Percentiles rank a stretch among this genome's conserved stretches.
phyloP scores from a whole-genome alignment of 2,888 invertebrate genomes.

The Reticulitermes lucifugus region DNA sequence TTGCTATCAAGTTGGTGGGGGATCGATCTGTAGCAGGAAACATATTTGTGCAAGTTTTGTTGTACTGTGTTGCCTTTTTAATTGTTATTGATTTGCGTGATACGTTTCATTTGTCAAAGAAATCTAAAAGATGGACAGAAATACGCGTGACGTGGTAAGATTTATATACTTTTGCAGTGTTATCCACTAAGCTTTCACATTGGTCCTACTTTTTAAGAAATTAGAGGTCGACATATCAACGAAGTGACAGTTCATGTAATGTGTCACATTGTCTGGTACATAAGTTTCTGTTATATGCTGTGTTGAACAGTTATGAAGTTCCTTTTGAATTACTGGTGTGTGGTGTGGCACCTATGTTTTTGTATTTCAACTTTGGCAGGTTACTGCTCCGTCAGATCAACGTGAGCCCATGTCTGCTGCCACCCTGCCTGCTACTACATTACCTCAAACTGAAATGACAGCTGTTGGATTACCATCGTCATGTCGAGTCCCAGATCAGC shows the following conservation, averaged over 20 bases:
- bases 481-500: conserved; percentile 3
- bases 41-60: neutral
- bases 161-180: neutral
- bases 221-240: neutral
- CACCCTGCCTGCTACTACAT: conserved; percentile 38
- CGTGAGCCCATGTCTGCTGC: conserved; percentile 25
- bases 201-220: neutral
- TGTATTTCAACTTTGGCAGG: neutral
- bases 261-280: neutral
- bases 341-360: neutral
- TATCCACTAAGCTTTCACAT: neutral
- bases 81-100: neutral
- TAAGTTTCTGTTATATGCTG: neutral
- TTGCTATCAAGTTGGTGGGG: neutral
- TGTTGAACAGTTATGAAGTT: neutral
- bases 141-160: conserved; percentile 11
- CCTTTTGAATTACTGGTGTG: neutral
- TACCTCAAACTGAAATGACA: conserved; percentile 39
- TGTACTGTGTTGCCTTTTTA: neutral
- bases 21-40: neutral
- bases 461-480: conserved; percentile 18
- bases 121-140: neutral
- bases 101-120: neutral
- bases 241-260: neutral
- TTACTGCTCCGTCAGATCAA: neutral